Base-by-base conservation (phyloP, 2,888 invertebrate species). In the Teleiodes luculella region DNA sequence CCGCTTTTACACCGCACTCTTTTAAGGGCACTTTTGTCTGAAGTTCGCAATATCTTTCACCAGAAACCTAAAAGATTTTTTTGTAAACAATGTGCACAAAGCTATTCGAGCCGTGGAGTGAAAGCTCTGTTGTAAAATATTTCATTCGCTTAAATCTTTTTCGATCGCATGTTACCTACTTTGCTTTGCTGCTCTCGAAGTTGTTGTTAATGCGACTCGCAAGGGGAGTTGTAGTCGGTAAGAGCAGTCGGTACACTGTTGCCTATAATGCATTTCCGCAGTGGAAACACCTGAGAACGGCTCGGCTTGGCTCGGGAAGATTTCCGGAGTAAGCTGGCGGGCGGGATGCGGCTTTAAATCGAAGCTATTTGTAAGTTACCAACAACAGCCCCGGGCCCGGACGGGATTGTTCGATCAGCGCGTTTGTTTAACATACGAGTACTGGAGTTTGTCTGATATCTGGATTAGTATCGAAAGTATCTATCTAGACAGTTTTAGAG, bases 321-420 rank as follows among this genome's bases (percentile, higher is more conserved):
- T 37, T 49, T 49, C 49, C 49, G 37, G n/a, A n/a, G n/a, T n/a
- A n/a, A n/a, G n/a, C n/a, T n/a, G n/a, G n/a, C n/a, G n/a, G 28
- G 11, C n/a, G 35, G 49, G 43, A 46, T 30, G 18, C 7, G 36
- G 28, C 28, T 36, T 20, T 16, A 37, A 20, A 46, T 45, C 49
- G 49, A 45, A 36, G 45, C 50, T 54, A 54, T 54, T 50, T 54
- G 45, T 46, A 51, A 37, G 30, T 50, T 49, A 35, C 28, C 33
- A 14, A 53, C 47, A 37, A 4, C 18, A 1, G 13, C 31, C 20
- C 37, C 46, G 37, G 18, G 11, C 36, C 39, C 46, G 37, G 18
- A 5, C 28, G 47, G 36, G 36, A 36, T 37, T 37, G 31, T 53
- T 41, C 20, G 11, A 41, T 7, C 18, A 3, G 24, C 3, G 24